Evolutionary conservation across 2,888 invertebrate species (phyloP), one percentile per base, ranked within the genome.

Genomic region (Apodemia duryi): DNA sequence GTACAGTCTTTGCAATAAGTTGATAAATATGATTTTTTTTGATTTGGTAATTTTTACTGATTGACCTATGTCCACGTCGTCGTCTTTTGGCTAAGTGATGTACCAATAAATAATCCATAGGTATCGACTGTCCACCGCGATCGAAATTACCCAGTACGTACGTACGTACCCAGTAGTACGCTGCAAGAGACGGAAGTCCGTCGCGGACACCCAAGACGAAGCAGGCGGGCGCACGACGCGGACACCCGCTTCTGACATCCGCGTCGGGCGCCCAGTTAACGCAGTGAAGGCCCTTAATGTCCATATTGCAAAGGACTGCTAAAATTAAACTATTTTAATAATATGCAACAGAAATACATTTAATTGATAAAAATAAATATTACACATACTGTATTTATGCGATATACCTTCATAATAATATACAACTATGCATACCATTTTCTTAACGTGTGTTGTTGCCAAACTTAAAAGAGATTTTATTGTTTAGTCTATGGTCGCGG

Each of bases 91-190:
- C 63, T 52, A 52, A 32, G 52, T 63, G 52, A 52, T 63, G 49
- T 63, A 63, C 32, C 11, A 63, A 63, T 49, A 62, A 49, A 49
- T 49, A 62, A 62, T 62, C 62, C 62, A 62, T 62, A 62, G 61
- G 43, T 61, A 61, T 61, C 41, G 61, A 61, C 61, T 38, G 38
- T 61, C 32, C 61, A 38, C 61, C 61, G 61, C 61, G 61, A 41
- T 41, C 61, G 61, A 61, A 61, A 61, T 61, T 41, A 21, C n/a
- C n/a, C n/a, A n/a, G n/a, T n/a, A n/a, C n/a, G n/a, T n/a, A n/a
- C n/a, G n/a, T n/a, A n/a, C n/a, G n/a, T n/a, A n/a, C n/a, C n/a
- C n/a, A n/a, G n/a, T n/a, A 38, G 6, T 43, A 2, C 54, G 54
- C 54, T 54, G 54, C 54, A 13, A 10, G 6, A 54, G 13, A 43